Evolutionary conservation across 2,113 vertebrate species (phyloP).

Genomic region (Carlito syrichta): DNA sequence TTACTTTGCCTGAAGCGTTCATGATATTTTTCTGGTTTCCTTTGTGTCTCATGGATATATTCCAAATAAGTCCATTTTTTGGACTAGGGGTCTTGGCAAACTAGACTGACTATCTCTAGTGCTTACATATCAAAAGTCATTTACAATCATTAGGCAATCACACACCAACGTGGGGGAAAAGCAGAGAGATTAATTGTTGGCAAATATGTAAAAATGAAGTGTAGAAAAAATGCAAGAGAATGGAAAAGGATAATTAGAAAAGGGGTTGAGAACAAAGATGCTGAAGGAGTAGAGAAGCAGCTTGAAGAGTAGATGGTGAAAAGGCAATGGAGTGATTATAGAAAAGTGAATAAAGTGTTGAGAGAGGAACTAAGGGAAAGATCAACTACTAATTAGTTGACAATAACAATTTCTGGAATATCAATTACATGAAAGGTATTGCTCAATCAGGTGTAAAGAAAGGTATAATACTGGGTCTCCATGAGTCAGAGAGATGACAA

Average conservation of each 20-base stretch:
- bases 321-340: background rate
- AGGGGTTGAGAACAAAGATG: background rate
- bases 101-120: background rate
- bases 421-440: background rate
- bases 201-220: background rate
- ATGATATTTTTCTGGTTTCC: background rate
- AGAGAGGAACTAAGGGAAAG: background rate
- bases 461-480: background rate
- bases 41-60: background rate
- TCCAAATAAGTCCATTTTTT: background rate
- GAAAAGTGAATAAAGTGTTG: background rate
- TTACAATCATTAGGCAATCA: background rate
- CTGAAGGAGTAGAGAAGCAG: background rate
- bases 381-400: background rate
- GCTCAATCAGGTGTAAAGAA: background rate
- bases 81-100: background rate
- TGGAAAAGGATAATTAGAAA: background rate
- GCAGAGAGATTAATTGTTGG: background rate
- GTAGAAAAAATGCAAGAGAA: background rate
- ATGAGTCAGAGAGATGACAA: background rate
- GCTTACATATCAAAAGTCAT: background rate
- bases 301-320: background rate
- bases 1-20: constrained; percentile 21
- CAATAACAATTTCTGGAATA: background rate
- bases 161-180: background rate